phyloP scores from a whole-genome alignment of 2,888 invertebrate genomes.

The Agrochola litura region DNA sequence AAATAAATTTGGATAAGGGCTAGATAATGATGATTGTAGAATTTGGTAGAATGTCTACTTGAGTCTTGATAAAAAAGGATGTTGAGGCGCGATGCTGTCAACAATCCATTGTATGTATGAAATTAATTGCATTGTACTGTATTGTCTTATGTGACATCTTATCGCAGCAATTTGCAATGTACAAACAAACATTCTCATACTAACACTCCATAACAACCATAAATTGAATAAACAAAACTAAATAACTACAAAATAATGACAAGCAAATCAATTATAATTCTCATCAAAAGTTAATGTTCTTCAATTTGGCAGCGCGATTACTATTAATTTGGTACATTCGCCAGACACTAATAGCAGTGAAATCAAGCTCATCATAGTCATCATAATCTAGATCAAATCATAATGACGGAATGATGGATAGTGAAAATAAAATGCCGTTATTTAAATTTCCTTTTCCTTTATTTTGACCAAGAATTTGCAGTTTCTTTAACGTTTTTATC shows the following conservation, averaged over 20 bases:
- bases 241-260: slow-evolving; percentile 2
- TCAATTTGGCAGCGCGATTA: slow-evolving; percentile 18
- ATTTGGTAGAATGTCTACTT: neutral
- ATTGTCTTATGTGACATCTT: neutral
- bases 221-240: slow-evolving; percentile 2
- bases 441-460: slow-evolving; percentile 51
- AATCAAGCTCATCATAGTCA: slow-evolving; percentile 38
- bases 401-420: slow-evolving; percentile 49
- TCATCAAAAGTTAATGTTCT: slow-evolving; percentile 12
- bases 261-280: slow-evolving; percentile 16
- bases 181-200: slow-evolving; percentile 19
- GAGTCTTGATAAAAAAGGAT: slow-evolving; percentile 1
- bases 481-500: slow-evolving; percentile 43
- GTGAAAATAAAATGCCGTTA: slow-evolving; percentile 58
- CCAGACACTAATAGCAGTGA: slow-evolving; percentile 39
- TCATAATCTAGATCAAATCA: slow-evolving; percentile 45
- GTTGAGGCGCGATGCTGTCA: neutral
- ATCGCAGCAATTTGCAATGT: slow-evolving; percentile 4
- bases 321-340: slow-evolving; percentile 27
- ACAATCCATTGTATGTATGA: slow-evolving; percentile 26
- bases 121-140: neutral
- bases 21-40: neutral
- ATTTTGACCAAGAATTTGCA: slow-evolving; percentile 44
- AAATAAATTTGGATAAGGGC: neutral
- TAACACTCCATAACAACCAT: neutral